Percentiles rank a stretch among this genome's conserved stretches.
Conservation (phyloP, 2,888 invertebrate species). For the Heliconius cydno region DNA sequence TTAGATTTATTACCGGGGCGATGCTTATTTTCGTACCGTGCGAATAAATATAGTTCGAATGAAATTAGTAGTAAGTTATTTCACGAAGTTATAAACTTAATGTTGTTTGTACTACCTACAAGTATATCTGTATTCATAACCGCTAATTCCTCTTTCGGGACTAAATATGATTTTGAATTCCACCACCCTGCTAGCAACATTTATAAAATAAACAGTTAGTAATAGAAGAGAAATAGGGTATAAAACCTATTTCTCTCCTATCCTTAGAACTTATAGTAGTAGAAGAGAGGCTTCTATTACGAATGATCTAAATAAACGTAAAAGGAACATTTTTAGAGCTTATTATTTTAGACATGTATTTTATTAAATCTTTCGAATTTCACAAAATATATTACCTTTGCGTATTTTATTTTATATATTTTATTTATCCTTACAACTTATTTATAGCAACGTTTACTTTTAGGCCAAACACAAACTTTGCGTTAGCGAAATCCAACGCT, state of each 20-base stretch:
- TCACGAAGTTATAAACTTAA: background rate
- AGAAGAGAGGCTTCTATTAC: no score
- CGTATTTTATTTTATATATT: background rate
- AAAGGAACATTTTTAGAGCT: background rate
- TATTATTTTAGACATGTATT: background rate
- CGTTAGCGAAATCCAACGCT: no score
- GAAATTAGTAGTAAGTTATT: background rate
- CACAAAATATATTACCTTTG: background rate
- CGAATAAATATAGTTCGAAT: slow-evolving; percentile 3
- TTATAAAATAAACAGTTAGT: no score
- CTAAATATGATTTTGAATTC: no score
- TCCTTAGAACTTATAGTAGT: no score
- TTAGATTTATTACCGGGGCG: slow-evolving; percentile 14
- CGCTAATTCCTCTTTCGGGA: background rate
- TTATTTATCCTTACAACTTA: background rate
- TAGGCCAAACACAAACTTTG: no score
- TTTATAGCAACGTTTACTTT: background rate
- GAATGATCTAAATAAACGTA: background rate
- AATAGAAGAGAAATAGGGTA: no score
- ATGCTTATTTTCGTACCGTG: slow-evolving; percentile 4
- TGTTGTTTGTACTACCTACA: background rate
- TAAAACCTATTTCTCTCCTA: no score
- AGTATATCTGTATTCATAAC: background rate
- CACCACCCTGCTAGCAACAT: no score
- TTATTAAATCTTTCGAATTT: background rate